These are phyloP conservation scores for Dinocampus coccinellae DNA, from an alignment of 2,888 invertebrate genomes.

Conservation along the genomic window DNA sequence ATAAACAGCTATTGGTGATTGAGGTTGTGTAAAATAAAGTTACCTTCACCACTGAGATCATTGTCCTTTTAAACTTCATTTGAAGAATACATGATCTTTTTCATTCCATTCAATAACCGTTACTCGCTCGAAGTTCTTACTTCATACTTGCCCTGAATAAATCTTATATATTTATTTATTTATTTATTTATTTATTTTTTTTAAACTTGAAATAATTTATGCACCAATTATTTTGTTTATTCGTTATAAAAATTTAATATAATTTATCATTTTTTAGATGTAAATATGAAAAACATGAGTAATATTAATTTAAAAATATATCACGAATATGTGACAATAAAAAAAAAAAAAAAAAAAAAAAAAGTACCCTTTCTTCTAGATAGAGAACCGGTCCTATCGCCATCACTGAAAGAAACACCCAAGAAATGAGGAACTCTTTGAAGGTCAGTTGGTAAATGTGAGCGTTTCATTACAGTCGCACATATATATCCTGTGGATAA, in stretches of 20 bases:
- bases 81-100: neutral
- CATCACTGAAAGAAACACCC: neutral
- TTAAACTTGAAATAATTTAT: neutral
- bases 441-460: constrained; percentile 40
- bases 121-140: neutral
- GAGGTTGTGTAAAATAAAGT: neutral
- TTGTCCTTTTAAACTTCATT: constrained; percentile 11
- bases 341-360: constrained; percentile 45
- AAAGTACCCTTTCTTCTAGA: constrained; percentile 47
- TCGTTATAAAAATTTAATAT: neutral
- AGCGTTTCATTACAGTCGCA: constrained; percentile 43
- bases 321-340: constrained; percentile 44
- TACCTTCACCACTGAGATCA: constrained; percentile 2
- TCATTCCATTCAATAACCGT: neutral
- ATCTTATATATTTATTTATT: too few species aligned
- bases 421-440: constrained; percentile 24
- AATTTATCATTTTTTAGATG: too few species aligned
- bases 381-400: constrained; percentile 37
- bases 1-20: neutral
- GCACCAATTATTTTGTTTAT: neutral
- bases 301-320: too few species aligned
- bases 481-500: neutral
- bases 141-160: neutral
- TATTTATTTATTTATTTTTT: too few species aligned
- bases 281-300: too few species aligned